These are phyloP conservation scores for Diplazon laetatorius DNA, from an alignment of 2,888 invertebrate species.

Conservation along the genomic window DNA sequence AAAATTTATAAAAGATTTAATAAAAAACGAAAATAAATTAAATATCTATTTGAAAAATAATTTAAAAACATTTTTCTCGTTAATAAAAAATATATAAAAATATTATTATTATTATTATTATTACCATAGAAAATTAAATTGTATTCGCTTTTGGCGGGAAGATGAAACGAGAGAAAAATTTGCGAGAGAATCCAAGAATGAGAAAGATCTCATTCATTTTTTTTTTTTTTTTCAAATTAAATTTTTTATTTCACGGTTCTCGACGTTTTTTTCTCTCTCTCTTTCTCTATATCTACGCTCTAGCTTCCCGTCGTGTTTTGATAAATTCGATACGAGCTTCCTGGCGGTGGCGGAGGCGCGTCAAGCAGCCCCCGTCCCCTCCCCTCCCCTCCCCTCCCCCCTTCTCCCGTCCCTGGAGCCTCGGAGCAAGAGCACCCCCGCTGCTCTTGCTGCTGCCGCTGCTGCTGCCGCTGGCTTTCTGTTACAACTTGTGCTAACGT, in stretches of 20 bases:
- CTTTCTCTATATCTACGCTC: conserved; percentile 57
- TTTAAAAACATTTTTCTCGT: too few relatives aligned
- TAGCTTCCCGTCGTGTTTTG: conserved; percentile 78
- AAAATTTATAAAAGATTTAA: too few relatives aligned
- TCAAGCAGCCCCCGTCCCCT: neutral
- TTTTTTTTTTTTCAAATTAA: too few relatives aligned
- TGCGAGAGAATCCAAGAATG: conserved; percentile 10
- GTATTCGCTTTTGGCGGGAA: too few relatives aligned
- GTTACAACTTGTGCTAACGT: conserved; percentile 60
- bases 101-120: too few relatives aligned
- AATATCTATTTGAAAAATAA: too few relatives aligned
- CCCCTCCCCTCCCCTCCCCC: too few relatives aligned
- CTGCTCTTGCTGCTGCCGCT: conserved; percentile 16
- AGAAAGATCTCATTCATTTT: too few relatives aligned
- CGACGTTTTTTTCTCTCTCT: conserved; percentile 31
- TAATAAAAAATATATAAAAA: too few relatives aligned
- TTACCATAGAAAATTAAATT: too few relatives aligned
- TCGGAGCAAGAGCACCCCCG: neutral
- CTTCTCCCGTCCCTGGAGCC: neutral
- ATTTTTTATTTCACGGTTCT: conserved; percentile 50
- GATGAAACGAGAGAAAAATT: neutral
- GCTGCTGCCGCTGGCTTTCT: conserved; percentile 36
- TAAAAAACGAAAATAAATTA: too few relatives aligned
- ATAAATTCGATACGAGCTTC: conserved; percentile 79
- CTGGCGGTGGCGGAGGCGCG: conserved; percentile 66